Base-by-base conservation (phyloP, 2,113 vertebrate genomes). In the Fregetta grallaria region DNA sequence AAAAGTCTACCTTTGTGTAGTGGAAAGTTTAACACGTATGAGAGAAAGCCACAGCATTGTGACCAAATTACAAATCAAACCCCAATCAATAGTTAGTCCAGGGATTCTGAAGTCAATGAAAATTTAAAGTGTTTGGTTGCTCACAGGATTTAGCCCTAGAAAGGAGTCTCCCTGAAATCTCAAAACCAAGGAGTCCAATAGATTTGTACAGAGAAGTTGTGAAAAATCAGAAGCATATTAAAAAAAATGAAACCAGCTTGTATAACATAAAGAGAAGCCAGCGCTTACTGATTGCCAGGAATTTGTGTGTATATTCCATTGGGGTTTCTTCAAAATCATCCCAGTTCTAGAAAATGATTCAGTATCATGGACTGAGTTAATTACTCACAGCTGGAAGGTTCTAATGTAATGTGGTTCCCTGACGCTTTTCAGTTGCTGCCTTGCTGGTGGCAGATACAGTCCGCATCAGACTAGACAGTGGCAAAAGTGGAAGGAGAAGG, bases 201-300 rank as follows among this genome's bases (percentile, higher is more conserved):
- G 3, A 36, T 72, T 83, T 72, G 11, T 70, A 72, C 3, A 23
- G 15, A 80, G 42, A 71, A 68, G 52, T 17, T 81, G 55, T 36
- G 30, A 82, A 47, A 92, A 73, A 76, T 61, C 38, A 44, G 6
- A 47, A 44, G 27, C 14, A 29, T 8, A 38, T n/a, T 20, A 30
- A 62, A 40, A 16, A 15, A 20, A 14, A 15, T 9, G 16, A 50
- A 45, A 77, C 8, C 9, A 34, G 5, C 9, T 30, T 79, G 29
- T 17, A 65, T 59, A 25, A 71, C 53, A 47, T 53, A 81, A 75
- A 95, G 26, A 40, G 40, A 74, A 92, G 45, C 34, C 20, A 4
- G 50, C 78, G 93, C 94, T 96, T 95, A 93, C 94, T 86, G 85
- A 45, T 40, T 71, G 58, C 42, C 63, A 76, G 40, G 15, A 47